Evolutionary conservation across 2,797 vertebrate species (phyloP).

Genomic region (Glossophaga mutica): DNA sequence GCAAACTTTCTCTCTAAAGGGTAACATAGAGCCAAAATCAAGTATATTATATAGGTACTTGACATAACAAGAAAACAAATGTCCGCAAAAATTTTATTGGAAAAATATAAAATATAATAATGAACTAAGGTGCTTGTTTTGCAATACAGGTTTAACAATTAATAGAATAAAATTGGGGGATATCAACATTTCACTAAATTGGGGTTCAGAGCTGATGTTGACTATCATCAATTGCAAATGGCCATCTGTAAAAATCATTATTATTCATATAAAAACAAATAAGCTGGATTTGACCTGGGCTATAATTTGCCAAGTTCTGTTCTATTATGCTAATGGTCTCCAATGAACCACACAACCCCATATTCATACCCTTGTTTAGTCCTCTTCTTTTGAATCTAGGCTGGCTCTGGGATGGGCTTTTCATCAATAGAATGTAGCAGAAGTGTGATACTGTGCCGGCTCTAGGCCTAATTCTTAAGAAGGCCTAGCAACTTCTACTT

Average conservation of each 20-base stretch:
- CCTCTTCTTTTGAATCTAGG: neutral
- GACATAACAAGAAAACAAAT: neutral
- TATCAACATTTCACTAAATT: neutral
- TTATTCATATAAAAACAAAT: neutral
- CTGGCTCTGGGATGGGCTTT: neutral
- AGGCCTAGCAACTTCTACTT: neutral
- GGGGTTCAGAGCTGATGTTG: neutral
- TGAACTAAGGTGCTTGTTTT: neutral
- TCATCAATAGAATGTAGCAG: neutral
- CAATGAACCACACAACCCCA: neutral
- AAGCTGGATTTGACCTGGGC: neutral
- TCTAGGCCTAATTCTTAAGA: neutral
- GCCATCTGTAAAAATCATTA: neutral
- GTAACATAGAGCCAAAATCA: neutral
- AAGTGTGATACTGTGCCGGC: neutral
- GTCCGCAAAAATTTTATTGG: neutral
- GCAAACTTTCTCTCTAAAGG: neutral
- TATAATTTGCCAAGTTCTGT: neutral
- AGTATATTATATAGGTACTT: neutral
- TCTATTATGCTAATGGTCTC: neutral
- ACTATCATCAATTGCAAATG: neutral
- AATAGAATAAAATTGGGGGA: neutral
- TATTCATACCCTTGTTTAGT: neutral
- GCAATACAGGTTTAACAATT: neutral
- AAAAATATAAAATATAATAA: neutral